Evolutionary conservation across 2,797 vertebrate species (phyloP), one percentile per base, ranked within the genome.

Genomic region (Spheniscus humboldti): DNA sequence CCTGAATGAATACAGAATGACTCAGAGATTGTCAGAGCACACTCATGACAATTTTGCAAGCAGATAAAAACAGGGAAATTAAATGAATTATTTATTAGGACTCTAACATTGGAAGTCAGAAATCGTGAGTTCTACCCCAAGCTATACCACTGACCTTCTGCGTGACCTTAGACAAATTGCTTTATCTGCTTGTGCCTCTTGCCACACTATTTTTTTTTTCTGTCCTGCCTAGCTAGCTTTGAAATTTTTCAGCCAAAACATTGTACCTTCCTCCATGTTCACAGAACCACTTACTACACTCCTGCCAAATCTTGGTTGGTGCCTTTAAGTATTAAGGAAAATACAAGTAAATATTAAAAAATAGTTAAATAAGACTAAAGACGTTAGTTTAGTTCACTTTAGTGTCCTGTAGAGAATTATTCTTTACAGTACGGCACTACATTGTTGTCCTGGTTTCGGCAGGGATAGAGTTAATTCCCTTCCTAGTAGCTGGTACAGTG

Each of bases 31-130:
- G 31, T 27, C 93, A 85, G 43, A 79, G 45, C 37, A 91, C 52
- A 37, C 27, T 72, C 91, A n/a, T 1, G 23, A 81, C 59, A 86
- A 75, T 86, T 94, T 71, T 88, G 66, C 56, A 52, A 90, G 72
- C 72, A 90, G 91, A 96, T 94, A 95, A 96, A 94, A 92, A 3
- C 76, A 85, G 63, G 64, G 69, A 94, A 94, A 95, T 94, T 62
- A 92, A 94, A 95, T 94, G 68, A 96, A 94, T 95, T 95, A 94
- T 94, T 91, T 96, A 96, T 96, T 88, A 88, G 80, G 41, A 72
- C 62, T 95, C 48, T 47, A 48, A 39, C 43, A 69, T 6, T 92
- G 57, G 41, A 72, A 92, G 76, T 66, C 76, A 72, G 66, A 94
- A 96, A 92, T 69, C 2, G 2, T 47, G 52, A 94, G 57, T 81